Base-by-base conservation (phyloP, 2,888 invertebrate species). In the Corbicula japonica region DNA sequence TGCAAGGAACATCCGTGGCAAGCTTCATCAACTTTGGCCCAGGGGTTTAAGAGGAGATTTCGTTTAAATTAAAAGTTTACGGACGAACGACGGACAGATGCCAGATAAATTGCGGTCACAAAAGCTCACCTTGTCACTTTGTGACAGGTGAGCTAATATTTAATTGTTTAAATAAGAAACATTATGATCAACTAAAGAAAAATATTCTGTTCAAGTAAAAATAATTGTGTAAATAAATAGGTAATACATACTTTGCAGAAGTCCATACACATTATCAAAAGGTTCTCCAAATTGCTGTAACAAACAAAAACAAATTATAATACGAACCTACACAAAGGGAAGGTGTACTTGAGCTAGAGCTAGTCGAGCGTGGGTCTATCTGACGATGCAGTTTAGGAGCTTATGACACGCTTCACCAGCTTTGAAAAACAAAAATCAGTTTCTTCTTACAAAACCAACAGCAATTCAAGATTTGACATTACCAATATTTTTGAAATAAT, bases 281-380 rank as follows among this genome's bases (percentile, higher is more conserved):
- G 88, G 89, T 77, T 91, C 91, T 21, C 91, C 91, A 89, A 89
- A 91, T 26, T 85, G 72, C 91, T 91, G 80, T 46, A 85, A 86
- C 32, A 69, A 23, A 58, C n/a, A 28, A 48, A 8, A 1, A n/a
- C 21, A 12, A n/a, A 48, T 26, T 23, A 48, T 4, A 8, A 48
- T 15, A 48, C 48, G 1, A 8, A 8, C 1, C 1, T 8, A 48
- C 26, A 2, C 48, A 48, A 48, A 15, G 18, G n/a, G 26, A 6
- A n/a, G 2, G 26, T 4, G 48, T 48, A 48, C 41, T 8, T 38
- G 41, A 15, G 15, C 41, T 38, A 38, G 15, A 15, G 8, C 41
- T 18, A 38, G 10, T 18, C 10, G 15, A 38, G 15, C 18, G 10
- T 8, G 15, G 15, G 15, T 12, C 8, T 38, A 12, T 12, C 18